phyloP scores from a whole-genome alignment of 2,888 invertebrate genomes.

The Hecatera dysodea region DNA sequence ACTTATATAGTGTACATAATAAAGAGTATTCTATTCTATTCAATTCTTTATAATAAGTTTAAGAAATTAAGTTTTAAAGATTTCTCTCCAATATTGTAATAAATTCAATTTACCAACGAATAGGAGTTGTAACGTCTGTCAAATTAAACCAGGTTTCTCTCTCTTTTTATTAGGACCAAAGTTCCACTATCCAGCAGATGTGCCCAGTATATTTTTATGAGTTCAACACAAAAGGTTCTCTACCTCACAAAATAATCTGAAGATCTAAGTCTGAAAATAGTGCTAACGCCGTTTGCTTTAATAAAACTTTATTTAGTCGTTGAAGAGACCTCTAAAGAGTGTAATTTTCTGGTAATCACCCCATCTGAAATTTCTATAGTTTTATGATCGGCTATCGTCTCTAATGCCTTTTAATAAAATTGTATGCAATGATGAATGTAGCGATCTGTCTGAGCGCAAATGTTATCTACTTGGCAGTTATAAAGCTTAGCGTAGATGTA shows the following conservation, averaged over 20 bases:
- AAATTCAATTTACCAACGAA: neutral
- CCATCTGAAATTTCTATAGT: conserved; percentile 17
- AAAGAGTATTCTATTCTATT: too few species aligned
- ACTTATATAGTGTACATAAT: too few species aligned
- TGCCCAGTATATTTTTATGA: neutral
- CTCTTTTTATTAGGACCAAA: too few species aligned
- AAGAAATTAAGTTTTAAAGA: neutral
- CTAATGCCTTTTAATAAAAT: conserved; percentile 43
- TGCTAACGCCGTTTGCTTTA: conserved; percentile 4
- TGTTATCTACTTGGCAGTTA: conserved; percentile 20
- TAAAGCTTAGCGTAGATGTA: conserved; percentile 33
- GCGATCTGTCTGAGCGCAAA: conserved; percentile 37
- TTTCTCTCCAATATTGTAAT: neutral
- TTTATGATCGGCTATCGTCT: conserved; percentile 50
- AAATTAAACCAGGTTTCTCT: neutral
- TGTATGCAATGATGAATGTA: conserved; percentile 46
- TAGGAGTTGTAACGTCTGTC: neutral
- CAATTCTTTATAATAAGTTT: too few species aligned
- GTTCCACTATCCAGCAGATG: neutral
- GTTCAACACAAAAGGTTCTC: conserved; percentile 1
- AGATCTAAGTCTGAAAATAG: conserved; percentile 19
- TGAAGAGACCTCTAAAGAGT: conserved; percentile 12
- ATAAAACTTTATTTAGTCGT: conserved; percentile 33
- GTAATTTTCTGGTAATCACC: conserved; percentile 19
- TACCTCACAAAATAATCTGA: conserved; percentile 3